phyloP scores from a whole-genome alignment of 1,140 invertebrate genomes.

The Galleria mellonella region DNA sequence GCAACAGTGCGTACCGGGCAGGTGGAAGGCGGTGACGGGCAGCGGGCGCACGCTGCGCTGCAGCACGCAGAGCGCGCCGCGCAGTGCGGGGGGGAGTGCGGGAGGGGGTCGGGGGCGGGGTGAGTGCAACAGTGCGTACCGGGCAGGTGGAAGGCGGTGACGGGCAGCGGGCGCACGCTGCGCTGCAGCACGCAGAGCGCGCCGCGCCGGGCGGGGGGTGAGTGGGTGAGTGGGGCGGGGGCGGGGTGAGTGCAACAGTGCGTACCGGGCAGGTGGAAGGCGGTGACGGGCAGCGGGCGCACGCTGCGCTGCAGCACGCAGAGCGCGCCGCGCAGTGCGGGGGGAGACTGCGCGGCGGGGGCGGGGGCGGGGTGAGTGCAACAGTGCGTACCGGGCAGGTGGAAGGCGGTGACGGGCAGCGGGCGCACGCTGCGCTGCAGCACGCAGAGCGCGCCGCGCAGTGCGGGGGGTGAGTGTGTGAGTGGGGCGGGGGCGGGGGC shows the following conservation, averaged over 20 bases:
- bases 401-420: not conserved
- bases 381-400: slow-evolving; percentile 76
- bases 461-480: no score
- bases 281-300: slow-evolving; percentile 9
- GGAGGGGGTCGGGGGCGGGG: slow-evolving; percentile 95
- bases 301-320: slow-evolving; percentile 92
- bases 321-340: slow-evolving; percentile 93
- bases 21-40: no score
- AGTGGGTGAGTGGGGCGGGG: not conserved
- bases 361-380: no score
- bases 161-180: slow-evolving; percentile 81
- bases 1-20: no score
- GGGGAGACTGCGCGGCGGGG: no score
- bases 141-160: slow-evolving; percentile 89
- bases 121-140: slow-evolving; percentile 68
- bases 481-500: no score
- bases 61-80: no score
- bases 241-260: not conserved
- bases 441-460: slow-evolving; percentile 92
- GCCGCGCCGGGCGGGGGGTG: not conserved
- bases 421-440: slow-evolving; percentile 84
- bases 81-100: not conserved
- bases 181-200: slow-evolving; percentile 1
- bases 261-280: slow-evolving; percentile 76
- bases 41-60: no score